These are phyloP conservation scores for Vanessa tameamea DNA, from an alignment of 1,140 invertebrate genomes.

Conservation along the genomic window DNA sequence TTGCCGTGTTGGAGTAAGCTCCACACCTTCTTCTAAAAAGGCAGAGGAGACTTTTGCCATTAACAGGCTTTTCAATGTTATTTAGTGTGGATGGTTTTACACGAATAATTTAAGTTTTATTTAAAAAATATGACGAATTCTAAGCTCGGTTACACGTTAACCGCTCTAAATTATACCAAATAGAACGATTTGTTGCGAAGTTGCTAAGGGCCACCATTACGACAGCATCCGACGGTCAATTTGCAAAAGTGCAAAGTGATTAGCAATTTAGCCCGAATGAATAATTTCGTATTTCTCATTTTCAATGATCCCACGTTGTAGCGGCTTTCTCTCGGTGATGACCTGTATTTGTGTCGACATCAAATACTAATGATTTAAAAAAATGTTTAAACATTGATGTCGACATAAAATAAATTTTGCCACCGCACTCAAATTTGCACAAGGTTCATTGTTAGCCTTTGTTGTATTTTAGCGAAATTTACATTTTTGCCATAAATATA, in stretches of 20 bases:
- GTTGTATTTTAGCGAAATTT: not conserved
- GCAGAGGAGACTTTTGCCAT: no score
- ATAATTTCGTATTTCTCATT: conserved; percentile 7
- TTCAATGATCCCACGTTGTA: conserved; percentile 4
- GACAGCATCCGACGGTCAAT: conserved; percentile 17
- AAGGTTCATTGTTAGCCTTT: conserved; percentile 1
- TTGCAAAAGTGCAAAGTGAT: conserved; percentile 32
- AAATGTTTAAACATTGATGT: not conserved
- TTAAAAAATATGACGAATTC: not conserved
- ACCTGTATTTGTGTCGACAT: conserved; percentile 9
- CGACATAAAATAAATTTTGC: conserved; percentile 6
- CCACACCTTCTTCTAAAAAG: no score
- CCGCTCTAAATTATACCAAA: not conserved
- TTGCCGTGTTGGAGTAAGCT: no score
- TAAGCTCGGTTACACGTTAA: not conserved
- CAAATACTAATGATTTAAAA: not conserved
- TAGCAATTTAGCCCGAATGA: conserved; percentile 23
- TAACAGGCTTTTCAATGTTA: no score
- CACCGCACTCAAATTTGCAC: conserved; percentile 1
- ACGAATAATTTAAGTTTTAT: no score
- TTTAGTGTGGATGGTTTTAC: no score
- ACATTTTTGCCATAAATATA: not conserved
- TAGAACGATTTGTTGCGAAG: conserved; percentile 14
- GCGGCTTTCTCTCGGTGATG: not conserved
- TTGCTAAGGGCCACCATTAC: conserved; percentile 18